Evolutionary conservation across 1,140 invertebrate species (phyloP), one percentile per base, ranked within the genome.

Genomic region (Phymastichus coffea): DNA sequence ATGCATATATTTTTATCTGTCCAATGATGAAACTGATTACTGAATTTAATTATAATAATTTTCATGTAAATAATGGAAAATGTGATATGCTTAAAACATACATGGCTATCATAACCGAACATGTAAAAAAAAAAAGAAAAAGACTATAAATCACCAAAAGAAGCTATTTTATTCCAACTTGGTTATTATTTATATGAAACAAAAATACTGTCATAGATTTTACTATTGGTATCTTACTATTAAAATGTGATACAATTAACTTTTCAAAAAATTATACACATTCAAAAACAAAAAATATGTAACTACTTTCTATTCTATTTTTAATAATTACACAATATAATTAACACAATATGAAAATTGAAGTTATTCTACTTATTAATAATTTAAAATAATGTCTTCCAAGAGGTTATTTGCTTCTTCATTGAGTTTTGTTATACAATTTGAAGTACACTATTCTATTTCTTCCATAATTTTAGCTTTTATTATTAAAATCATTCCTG

Each of bases 331-430:
- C 43, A 60, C 38, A 53, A 33, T 60, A 53, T 41, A 25, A 44
- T 40, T 48, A 40, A 60, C 47, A 48, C 23, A 49, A 51, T 44
- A 46, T 44, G 12, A 37, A 52, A 52, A 51, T 26, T 23, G 25
- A 54, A 43, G 23, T 58, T 44, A 58, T 23, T 15, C n/a, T n/a
- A n/a, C n/a, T 30, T 44, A 23, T 33, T 26, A 44, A 25, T 22
- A 20, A 51, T 38, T 43, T 43, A 49, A 57, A 58, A 59, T 59
- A 53, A 59, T 46, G 57, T 9, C 40, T 59, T 52, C 57, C 38
- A 59, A 59, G 57, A 59, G n/a, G n/a, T 46, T n/a, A 38, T n/a
- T 41, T 14, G 1, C 30, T 47, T 14, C 19, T 25, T 54, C 25
- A 25, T 8, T 40, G 30, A 14, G 41, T 3, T 35, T 28, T 35